phyloP scores from a whole-genome alignment of 2,888 invertebrate genomes.

The Erebia aethiops region DNA sequence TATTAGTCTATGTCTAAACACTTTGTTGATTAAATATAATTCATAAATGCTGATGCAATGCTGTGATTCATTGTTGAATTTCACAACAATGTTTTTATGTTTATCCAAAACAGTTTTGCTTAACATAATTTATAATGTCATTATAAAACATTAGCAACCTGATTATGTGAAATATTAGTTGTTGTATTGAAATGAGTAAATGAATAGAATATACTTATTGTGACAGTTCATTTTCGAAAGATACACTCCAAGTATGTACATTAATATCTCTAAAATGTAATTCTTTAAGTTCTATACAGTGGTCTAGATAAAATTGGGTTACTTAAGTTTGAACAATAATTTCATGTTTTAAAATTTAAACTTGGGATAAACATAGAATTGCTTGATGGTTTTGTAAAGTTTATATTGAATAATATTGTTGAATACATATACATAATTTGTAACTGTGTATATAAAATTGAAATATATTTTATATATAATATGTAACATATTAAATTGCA shows the following conservation, averaged over 20 bases:
- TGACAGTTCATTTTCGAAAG: no score
- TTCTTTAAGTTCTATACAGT: no score
- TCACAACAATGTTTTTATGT: slow-evolving; percentile 1
- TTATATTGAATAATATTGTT: background rate
- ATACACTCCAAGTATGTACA: no score
- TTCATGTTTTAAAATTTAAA: no score
- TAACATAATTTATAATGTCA: background rate
- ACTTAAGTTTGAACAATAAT: no score
- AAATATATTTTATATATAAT: background rate
- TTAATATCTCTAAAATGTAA: no score
- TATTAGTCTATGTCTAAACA: background rate
- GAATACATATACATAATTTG: background rate
- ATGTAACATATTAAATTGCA: no score
- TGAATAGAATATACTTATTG: no score
- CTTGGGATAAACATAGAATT: background rate
- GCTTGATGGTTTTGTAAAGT: background rate
- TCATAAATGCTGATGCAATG: slow-evolving; percentile 29
- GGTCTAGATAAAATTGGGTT: background rate
- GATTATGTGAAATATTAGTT: background rate
- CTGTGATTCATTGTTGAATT: slow-evolving; percentile 32
- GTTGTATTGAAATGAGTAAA: background rate
- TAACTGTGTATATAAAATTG: background rate
- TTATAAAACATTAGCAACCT: background rate
- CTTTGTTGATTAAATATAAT: slow-evolving; percentile 1
- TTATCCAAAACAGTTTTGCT: background rate